Percentiles rank a stretch among this genome's conserved stretches.
Conservation (phyloP, 2,888 invertebrate genomes). For the Drosophila flavopinicola region DNA sequence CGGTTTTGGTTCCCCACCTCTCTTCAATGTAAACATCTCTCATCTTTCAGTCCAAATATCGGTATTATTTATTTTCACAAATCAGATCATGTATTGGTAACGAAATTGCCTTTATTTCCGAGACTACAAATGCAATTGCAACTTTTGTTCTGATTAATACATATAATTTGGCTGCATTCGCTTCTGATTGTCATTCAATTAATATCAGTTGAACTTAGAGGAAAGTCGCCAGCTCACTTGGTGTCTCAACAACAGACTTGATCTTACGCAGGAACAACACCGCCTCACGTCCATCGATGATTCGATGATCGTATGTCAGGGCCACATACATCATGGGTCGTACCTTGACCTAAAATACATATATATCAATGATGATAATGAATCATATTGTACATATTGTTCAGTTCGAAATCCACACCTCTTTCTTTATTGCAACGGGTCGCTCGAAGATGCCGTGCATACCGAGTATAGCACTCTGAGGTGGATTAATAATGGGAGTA, state of each 20-base stretch:
- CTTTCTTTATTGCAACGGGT: constrained; percentile 97
- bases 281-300: constrained; percentile 99
- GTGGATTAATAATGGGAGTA: constrained; percentile 99
- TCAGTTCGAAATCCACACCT: constrained; percentile 83
- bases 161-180: constrained; percentile 26
- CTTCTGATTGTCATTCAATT: neutral
- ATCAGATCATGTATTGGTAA: neutral
- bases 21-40: too few species aligned
- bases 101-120: too few species aligned
- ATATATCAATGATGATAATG: neutral
- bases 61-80: too few species aligned
- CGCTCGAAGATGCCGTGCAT: constrained; percentile 99
- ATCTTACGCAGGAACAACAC: constrained; percentile 98
- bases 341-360: constrained; percentile 91
- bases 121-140: neutral
- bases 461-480: constrained; percentile 98
- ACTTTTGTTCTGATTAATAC: constrained; percentile 5
- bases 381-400: too few species aligned
- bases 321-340: constrained; percentile 99
- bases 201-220: constrained; percentile 86
- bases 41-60: too few species aligned
- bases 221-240: constrained; percentile 95
- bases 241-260: constrained; percentile 98
- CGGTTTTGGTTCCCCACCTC: too few species aligned
- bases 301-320: constrained; percentile 98